Evolutionary conservation across 2,113 vertebrate species (phyloP), one percentile per base, ranked within the genome.

Genomic region (Circaetus gallicus): DNA sequence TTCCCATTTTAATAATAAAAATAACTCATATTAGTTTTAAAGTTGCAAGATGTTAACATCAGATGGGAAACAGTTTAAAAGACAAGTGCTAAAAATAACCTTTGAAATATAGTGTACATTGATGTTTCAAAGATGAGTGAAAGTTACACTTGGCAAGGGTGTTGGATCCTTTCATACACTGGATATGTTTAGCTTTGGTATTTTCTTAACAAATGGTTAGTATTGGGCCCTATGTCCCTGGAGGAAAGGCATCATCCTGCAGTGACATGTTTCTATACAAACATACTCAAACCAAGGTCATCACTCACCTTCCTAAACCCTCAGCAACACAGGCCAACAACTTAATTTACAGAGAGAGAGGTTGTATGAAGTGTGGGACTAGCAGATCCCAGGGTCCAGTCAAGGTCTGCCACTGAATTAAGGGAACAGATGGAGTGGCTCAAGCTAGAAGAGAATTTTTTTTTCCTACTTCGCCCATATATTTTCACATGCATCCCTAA

Each of bases 191-290:
- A 98, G 94, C 97, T 98, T 94, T 96, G 90, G 65, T 95, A 79
- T 93, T 97, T 97, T 97, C 95, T 95, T 97, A 97, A 98, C 96
- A 98, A 98, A 98, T 98, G 97, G 90, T 93, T 97, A 97, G 96
- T 94, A 97, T 96, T 97, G 97, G 92, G 93, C 96, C 96, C 80
- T 96, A 36, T 78, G 71, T 98, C 97, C 96, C 94, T 93, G 95
- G 97, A 97, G 95, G 96, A 97, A 98, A 98, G 96, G 92, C 95
- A 98, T 98, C 98, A 98, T 97, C 97, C 89, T 84, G 82, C 93
- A 96, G 97, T 98, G 98, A 98, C 97, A 98, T 97, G 96, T 98
- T 98, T 98, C 97, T 98, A 97, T 95, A 98, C 97, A 98, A 98
- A 97, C 97, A 96, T 92, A 97, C 92, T 98, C 96, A 96, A 92